phyloP scores from a whole-genome alignment of 2,113 vertebrate species.

The Carettochelys insculpta region DNA sequence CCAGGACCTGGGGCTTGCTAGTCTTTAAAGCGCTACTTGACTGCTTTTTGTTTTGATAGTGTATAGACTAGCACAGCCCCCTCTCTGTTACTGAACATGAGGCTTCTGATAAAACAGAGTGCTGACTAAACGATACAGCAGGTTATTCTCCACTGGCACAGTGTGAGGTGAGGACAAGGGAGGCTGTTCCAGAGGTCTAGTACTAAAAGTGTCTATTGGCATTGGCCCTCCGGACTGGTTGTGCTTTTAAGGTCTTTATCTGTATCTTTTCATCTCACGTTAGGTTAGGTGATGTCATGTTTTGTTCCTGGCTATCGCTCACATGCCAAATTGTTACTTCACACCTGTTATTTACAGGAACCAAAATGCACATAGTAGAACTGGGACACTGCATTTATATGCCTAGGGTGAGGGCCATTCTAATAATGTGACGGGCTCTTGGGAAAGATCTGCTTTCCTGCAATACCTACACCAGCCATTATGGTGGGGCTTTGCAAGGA shows the following conservation, averaged over 20 bases:
- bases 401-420: neutral
- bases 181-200: neutral
- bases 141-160: neutral
- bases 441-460: neutral
- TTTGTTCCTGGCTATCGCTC: neutral
- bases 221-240: accelerated
- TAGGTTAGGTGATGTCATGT: neutral
- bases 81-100: too few species aligned
- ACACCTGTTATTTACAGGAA: neutral
- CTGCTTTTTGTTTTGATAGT: too few species aligned
- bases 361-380: neutral
- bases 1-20: neutral
- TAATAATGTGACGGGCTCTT: neutral
- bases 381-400: neutral
- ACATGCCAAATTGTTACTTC: neutral
- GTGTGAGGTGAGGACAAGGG: neutral
- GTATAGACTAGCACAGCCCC: too few species aligned
- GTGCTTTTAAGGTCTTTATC: neutral
- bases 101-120: neutral
- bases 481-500: neutral
- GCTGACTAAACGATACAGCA: neutral
- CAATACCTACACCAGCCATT: too few species aligned
- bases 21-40: too few species aligned
- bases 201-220: neutral
- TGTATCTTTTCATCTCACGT: neutral